Evolutionary conservation across 2,113 vertebrate genomes (phyloP).

Genomic region (Hippocampus guttulatus): DNA sequence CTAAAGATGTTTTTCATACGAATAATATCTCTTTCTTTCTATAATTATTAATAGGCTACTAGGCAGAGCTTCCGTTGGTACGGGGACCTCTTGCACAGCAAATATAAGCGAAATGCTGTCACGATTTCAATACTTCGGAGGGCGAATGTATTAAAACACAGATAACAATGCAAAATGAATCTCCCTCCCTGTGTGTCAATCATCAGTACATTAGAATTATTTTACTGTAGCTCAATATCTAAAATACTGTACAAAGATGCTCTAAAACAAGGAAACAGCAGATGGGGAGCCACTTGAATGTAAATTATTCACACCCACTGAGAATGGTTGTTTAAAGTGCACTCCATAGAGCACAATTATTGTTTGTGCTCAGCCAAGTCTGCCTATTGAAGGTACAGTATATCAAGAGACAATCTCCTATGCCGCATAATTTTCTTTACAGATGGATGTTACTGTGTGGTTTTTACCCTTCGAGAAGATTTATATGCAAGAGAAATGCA

Average conservation of each 20-base stretch:
- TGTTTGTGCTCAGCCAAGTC: constrained; percentile 6
- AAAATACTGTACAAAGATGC: neutral
- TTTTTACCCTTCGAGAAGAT: neutral
- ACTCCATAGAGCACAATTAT: constrained; percentile 3
- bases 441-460: neutral
- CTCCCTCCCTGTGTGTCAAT: neutral
- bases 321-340: constrained; percentile 5
- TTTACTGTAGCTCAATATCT: neutral
- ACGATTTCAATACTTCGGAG: too few species aligned
- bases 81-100: too few species aligned
- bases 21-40: too few species aligned
- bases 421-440: neutral
- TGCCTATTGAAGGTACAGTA: neutral
- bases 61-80: too few species aligned
- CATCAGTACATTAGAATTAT: neutral
- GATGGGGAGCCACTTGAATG: neutral
- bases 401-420: neutral
- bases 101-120: too few species aligned
- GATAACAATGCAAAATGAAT: neutral
- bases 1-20: too few species aligned
- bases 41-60: too few species aligned
- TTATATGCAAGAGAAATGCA: neutral
- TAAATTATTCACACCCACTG: constrained; percentile 7
- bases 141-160: too few species aligned
- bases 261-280: neutral